These are phyloP conservation scores for Micrasema minimum DNA, from an alignment of 1,140 invertebrate species.

Conservation along the genomic window DNA sequence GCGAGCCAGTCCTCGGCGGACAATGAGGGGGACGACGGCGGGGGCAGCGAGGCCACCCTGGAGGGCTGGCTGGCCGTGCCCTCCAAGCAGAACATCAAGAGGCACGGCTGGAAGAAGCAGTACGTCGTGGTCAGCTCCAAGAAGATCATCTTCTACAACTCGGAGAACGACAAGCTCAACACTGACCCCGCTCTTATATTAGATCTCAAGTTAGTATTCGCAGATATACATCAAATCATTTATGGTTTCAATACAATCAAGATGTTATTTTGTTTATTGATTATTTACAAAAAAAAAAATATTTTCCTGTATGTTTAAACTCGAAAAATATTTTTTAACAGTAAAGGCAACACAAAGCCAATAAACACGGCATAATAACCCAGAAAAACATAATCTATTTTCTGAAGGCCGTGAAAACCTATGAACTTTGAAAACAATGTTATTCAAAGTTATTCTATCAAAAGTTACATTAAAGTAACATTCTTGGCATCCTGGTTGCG, in stretches of 20 bases:
- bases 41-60: conserved; percentile 83
- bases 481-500: too few species aligned
- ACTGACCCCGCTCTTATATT: conserved; percentile 94
- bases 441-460: too few species aligned
- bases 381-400: too few species aligned
- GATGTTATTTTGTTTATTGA: too few species aligned
- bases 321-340: too few species aligned
- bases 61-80: conserved; percentile 97
- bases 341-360: too few species aligned
- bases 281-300: too few species aligned
- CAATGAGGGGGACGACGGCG: conserved; percentile 86
- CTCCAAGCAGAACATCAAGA: conserved; percentile 93
- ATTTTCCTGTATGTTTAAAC: not conserved
- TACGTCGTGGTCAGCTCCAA: conserved; percentile 96
- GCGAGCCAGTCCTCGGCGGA: conserved; percentile 91
- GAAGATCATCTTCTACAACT: conserved; percentile 98
- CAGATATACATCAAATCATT: conserved; percentile 82
- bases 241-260: too few species aligned
- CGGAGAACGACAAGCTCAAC: conserved; percentile 93
- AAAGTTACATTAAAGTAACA: too few species aligned
- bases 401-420: too few species aligned
- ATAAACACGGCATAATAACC: too few species aligned
- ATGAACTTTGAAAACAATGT: too few species aligned
- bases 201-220: conserved; percentile 84
- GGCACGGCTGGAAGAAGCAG: conserved; percentile 97